Percentiles rank a stretch among this genome's conserved stretches.
These are phyloP conservation scores for Aporrectodea caliginosa DNA, from an alignment of 1,140 invertebrate genomes.

Conservation along the genomic window DNA sequence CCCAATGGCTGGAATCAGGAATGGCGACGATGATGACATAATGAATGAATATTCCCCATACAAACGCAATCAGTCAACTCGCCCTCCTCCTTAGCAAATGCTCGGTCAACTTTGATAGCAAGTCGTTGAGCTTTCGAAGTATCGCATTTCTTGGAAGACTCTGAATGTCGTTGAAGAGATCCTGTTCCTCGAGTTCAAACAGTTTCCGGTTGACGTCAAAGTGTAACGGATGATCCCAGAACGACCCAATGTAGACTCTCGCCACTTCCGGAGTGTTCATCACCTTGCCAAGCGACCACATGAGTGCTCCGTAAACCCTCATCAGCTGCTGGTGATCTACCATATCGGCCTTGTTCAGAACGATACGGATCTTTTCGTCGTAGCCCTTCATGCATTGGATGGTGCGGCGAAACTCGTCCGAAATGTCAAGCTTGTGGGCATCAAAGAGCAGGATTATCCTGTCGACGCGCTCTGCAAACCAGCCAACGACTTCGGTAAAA, in stretches of 20 bases:
- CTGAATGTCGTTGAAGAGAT: constrained; percentile 90
- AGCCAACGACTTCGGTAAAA: constrained; percentile 96
- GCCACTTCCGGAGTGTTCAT: constrained; percentile 97
- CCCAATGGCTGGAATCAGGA: no score
- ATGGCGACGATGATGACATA: no score
- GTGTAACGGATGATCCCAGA: constrained; percentile 92
- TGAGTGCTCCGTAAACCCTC: constrained; percentile 95
- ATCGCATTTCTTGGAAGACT: constrained; percentile 90
- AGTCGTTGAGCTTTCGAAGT: constrained; percentile 90
- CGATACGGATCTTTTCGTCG: constrained; percentile 97
- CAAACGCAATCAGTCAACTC: not conserved
- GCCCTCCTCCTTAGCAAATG: constrained; percentile 73
- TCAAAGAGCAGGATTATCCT: constrained; percentile 97
- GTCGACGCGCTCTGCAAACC: constrained; percentile 97
- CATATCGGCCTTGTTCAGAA: constrained; percentile 98
- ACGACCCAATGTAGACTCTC: constrained; percentile 94
- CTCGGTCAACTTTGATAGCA: constrained; percentile 94
- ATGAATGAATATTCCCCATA: not conserved
- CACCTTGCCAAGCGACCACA: constrained; percentile 84
- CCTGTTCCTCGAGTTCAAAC: constrained; percentile 95
- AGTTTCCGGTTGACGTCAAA: constrained; percentile 72
- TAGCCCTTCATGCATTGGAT: constrained; percentile 86
- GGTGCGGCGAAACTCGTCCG: constrained; percentile 87
- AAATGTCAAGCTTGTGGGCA: constrained; percentile 97
- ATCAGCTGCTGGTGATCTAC: constrained; percentile 97